phyloP scores from a whole-genome alignment of 2,797 vertebrate species.

The Merluccius polli region DNA sequence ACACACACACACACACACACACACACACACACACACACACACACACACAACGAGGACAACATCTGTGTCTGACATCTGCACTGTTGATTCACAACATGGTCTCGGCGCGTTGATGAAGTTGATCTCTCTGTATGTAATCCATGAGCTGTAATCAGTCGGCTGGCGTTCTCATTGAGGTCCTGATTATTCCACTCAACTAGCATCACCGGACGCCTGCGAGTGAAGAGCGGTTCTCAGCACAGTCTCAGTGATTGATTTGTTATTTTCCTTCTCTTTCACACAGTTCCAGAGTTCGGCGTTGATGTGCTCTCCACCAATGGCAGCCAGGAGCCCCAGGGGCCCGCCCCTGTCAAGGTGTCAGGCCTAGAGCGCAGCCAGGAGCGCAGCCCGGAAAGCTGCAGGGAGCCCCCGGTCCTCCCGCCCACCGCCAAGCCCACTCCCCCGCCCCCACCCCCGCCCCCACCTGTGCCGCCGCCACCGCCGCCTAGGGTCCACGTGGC shows the following conservation, averaged over 20 bases:
- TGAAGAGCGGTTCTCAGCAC: not conserved
- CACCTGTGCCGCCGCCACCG: conserved; percentile 29
- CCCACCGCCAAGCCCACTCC: conserved; percentile 34
- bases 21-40: not conserved
- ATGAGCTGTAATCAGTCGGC: no score
- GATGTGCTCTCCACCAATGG: conserved; percentile 80
- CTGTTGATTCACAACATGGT: not conserved
- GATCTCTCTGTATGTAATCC: not conserved
- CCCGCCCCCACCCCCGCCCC: conserved; percentile 34
- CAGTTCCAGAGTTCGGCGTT: conserved; percentile 85
- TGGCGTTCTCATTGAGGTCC: no score
- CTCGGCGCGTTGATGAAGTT: no score
- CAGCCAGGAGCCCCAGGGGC: conserved; percentile 82
- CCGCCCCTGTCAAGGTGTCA: conserved; percentile 87
- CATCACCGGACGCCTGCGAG: not conserved
- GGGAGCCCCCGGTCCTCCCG: conserved; percentile 73
- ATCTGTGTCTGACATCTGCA: not conserved
- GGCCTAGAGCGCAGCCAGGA: conserved; percentile 98
- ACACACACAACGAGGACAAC: not conserved
- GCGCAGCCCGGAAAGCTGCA: conserved; percentile 88
- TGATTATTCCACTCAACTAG: not conserved
- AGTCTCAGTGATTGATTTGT: not conserved
- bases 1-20: no score
- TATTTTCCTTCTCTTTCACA: conserved; percentile 3
- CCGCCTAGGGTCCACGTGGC: conserved; percentile 53